Conservation (phyloP, 2,113 vertebrate genomes). For the Rhipidura dahli region DNA sequence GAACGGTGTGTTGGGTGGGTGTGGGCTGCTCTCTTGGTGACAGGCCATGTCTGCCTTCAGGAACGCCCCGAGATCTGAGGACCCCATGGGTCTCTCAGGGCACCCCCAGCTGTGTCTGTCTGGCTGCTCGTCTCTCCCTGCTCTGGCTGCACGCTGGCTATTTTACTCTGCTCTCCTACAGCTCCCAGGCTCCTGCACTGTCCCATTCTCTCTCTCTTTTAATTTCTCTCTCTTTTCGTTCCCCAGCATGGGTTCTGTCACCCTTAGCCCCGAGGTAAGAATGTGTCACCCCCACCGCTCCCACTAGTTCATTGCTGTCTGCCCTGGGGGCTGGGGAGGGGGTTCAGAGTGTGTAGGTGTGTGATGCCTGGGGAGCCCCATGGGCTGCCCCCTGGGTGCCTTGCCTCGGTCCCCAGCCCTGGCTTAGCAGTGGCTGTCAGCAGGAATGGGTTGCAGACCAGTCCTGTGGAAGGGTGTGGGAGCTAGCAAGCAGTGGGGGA, state of each 20-base stretch:
- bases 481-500: background rate
- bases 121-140: background rate
- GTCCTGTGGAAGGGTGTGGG: background rate
- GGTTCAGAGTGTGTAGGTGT: background rate
- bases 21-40: background rate
- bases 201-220: conserved; percentile 52
- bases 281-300: conserved; percentile 12
- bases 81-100: background rate
- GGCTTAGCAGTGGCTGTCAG: background rate
- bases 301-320: conserved; percentile 9
- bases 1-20: background rate
- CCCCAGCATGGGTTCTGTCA: conserved; percentile 77
- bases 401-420: background rate
- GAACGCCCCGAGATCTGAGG: background rate
- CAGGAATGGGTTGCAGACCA: background rate
- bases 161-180: background rate
- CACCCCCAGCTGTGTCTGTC: background rate
- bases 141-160: background rate
- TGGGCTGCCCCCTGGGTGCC: background rate
- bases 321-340: background rate
- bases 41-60: background rate
- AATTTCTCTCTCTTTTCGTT: conserved; percentile 72
- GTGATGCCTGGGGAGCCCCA: background rate
- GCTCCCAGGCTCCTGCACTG: conserved; percentile 2
- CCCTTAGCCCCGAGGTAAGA: conserved; percentile 77